Evolutionary conservation across 2,113 vertebrate species (phyloP), one percentile per base, ranked within the genome.

Genomic region (Toxotes jaculatrix): DNA sequence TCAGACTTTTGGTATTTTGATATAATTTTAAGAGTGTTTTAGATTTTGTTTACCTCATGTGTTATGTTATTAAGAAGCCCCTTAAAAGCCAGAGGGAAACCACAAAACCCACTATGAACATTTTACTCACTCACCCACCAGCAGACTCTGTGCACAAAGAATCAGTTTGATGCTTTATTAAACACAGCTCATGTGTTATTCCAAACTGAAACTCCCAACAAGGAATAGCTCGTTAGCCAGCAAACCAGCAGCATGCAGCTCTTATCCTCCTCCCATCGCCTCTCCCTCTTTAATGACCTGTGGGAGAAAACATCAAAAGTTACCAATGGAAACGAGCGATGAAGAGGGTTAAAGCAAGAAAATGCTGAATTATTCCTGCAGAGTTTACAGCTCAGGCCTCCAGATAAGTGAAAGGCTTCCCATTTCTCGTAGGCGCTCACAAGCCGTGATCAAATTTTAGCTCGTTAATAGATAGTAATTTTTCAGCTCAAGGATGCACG

Each of bases 221-320:
- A 92, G 87, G 72, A 87, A 77, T 40, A 72, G 85, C 91, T 94
- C 91, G 85, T 94, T 94, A 94, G 83, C 60, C 57, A 5, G 57
- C 38, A 42, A 83, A 83, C 76, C 84, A 21, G 83, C 90, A 79
- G 85, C 60, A 47, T n/a, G 71, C 62, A 13, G 78, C 74, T 66
- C 81, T 64, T 8, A 21, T 74, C 79, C 72, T 85, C 82, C 87
- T 77, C 83, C 77, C 62, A 73, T 82, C 61, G 73, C 81, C 80
- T 80, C 72, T 88, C 69, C 64, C 32, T 83, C 84, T 91, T 87
- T 93, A 93, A 94, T 93, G 93, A 93, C 88, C 86, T 79, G 79
- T 81, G 90, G 89, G 92, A 88, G 16, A 89, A 77, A 91, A 93
- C 91, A 93, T 95, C 93, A 94, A 91, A 94, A 79, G 83, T 87